These are phyloP conservation scores for Parazoanthus atlanticus DNA, from an alignment of 92 coral and sea anemone genomes.

Conservation along the genomic window DNA sequence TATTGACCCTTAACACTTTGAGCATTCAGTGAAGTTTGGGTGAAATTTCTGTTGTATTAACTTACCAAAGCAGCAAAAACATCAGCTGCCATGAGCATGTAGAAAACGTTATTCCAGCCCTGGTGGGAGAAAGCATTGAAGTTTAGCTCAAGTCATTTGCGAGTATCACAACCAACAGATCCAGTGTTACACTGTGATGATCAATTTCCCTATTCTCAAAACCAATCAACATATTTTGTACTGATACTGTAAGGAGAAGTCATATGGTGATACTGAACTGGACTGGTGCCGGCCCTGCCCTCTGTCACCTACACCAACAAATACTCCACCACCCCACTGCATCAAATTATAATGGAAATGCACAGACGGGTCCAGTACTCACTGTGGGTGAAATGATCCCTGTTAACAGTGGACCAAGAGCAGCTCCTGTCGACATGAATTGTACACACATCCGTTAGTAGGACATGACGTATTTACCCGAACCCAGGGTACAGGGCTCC, in stretches of 20 bases:
- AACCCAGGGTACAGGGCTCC: no score
- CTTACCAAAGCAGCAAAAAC: conserved; percentile 91
- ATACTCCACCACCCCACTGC: neutral
- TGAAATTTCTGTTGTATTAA: neutral
- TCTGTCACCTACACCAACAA: neutral
- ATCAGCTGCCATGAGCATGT: conserved; percentile 90
- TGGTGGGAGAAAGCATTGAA: conserved; percentile 14
- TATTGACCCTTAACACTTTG: neutral
- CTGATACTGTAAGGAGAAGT: no score
- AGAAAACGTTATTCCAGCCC: conserved; percentile 98
- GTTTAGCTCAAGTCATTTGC: neutral
- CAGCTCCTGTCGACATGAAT: conserved; percentile 76
- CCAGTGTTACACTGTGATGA: neutral
- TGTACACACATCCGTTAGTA: neutral
- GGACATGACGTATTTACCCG: neutral
- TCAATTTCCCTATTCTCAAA: neutral
- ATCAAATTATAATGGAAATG: neutral
- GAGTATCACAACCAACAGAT: neutral
- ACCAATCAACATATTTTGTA: neutral
- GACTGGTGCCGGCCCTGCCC: neutral
- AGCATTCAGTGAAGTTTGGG: no score
- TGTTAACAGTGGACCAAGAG: conserved; percentile 93
- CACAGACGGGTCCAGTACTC: conserved; percentile 8
- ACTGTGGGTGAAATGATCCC: conserved; percentile 90
- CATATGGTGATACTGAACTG: neutral